Base-by-base conservation (phyloP, 2,797 vertebrate genomes). In the Phalloptychus januarius region DNA sequence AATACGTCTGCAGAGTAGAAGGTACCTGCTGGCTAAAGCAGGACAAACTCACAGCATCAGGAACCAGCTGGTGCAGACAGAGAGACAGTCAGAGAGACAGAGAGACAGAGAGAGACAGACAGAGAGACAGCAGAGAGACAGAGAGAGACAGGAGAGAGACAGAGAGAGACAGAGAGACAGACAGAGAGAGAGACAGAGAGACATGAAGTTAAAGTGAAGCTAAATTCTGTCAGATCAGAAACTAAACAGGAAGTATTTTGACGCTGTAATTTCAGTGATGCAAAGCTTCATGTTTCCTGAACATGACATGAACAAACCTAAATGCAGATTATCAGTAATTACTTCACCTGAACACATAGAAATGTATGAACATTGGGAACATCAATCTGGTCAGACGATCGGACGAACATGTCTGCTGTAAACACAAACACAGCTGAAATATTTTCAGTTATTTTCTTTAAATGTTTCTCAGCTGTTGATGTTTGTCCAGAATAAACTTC, bases 51-150 rank as follows among this genome's bases (percentile, higher is more conserved):
- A 61, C 58, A 15, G 58, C 2, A 61, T 61, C 58, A 61, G 31
- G 31, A 33, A 7, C 2, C 52, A 12, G 23, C 50, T 0, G 13
- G 54, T 28, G 54, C 56, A 58, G 56, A 28, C 0, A 3, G 56
- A 8, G 15, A 18, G 46, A 20, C 46, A 1, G 46, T 6, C 18
- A 7, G 46, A 8, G 10, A 2, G 63, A 12, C 63, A 63, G 15
- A 0, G 16, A 63, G 5, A 3, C 3, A 63, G 13, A 13, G 10
- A 13, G 10, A 10, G 52, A 0, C 25, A n/a, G 42, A 0, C 42
- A 42, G 42, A 0, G 8, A 42, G 42, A 0, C 10, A 42, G 40
- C 40, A 42, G 40, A 2, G 7, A 42, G 40, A 0, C 40, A 42
- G 40, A 42, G 42, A 2, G 7, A 42, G 10, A 2, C 42, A 42